A percentile compares a stretch with the other conserved stretches of the same genome.
These are phyloP conservation scores for Myrmecobius fasciatus DNA, from an alignment of 2,113 vertebrate genomes.

Conservation along the genomic window DNA sequence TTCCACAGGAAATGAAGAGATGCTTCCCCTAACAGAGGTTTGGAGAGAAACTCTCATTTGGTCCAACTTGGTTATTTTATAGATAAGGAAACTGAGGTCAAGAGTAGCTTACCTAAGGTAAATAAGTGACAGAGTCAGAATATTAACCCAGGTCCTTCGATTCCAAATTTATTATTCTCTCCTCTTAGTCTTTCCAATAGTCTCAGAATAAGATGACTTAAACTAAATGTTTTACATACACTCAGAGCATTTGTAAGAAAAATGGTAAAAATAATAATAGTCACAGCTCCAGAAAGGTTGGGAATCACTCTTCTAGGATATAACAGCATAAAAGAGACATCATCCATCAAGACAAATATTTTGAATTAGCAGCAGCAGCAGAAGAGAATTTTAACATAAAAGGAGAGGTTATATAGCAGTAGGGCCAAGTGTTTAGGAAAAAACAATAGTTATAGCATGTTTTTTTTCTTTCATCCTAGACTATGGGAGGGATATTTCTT, in stretches of 20 bases:
- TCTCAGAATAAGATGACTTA: background rate
- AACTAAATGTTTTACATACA: slow-evolving; percentile 5
- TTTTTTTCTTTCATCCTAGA: slow-evolving; percentile 13
- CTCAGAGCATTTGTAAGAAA: background rate
- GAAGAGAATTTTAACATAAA: background rate
- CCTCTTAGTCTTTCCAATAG: background rate
- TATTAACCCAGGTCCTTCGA: background rate
- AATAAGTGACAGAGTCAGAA: background rate
- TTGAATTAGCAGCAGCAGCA: background rate
- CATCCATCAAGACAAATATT: background rate
- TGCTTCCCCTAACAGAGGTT: background rate
- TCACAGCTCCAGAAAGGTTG: background rate
- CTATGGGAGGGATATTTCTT: background rate
- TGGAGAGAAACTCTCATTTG: background rate
- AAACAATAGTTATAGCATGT: background rate
- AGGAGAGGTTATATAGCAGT: background rate
- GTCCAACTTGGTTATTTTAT: background rate
- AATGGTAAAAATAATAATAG: background rate
- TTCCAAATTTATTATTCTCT: background rate
- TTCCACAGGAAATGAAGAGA: background rate
- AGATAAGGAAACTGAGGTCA: background rate
- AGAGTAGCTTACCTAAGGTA: background rate
- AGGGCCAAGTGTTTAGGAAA: background rate
- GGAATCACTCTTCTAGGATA: background rate
- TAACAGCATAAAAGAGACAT: background rate